Base-by-base conservation (phyloP, 2,888 invertebrate species). In the Pseudoips prasinana region DNA sequence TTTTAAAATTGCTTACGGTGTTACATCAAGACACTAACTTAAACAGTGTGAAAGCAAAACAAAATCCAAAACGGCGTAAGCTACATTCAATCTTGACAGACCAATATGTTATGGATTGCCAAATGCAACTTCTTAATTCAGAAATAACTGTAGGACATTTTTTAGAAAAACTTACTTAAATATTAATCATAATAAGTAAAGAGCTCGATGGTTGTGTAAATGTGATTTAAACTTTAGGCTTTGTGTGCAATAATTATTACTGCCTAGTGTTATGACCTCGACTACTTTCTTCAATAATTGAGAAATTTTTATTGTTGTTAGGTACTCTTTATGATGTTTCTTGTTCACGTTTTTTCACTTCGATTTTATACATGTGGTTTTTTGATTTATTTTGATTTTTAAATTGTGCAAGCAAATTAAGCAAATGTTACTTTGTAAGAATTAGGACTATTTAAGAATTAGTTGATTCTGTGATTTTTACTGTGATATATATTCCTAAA, bases 21-120 rank as follows among this genome's bases (percentile, higher is more conserved):
- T 29, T 29, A 29, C 8, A 22, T 22, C 29, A 11, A 22, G 29
- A 29, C 18, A 10, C 29, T n/a, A 29, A 22, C 9, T 22, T 22
- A 22, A 22, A 11, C 22, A 22, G 22, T 8, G 19, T 19, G 27
- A 32, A 33, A 27, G 10, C 18, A 23, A 29, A 23, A 29, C 22
- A 29, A 29, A 17, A 7, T 30, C 25, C 29, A 28, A 26, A 33
- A 33, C 17, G 22, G 26, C 33, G 27, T 33, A 33, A 33, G 10
- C 27, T 26, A 23, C 33, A 26, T 33, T 33, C 27, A 26, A 33
- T 26, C 10, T 27, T 27, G 17, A 28, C 29, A 24, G 24, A 24
- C 24, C 24, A 28, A 28, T 20, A 20, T 20, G 5, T 28, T 28
- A 28, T 20, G 27, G 10, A 27, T 27, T 27, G 27, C 27, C 27